Evolutionary conservation across 2,797 vertebrate species (phyloP).

Genomic region (Peromyscus nudipes): DNA sequence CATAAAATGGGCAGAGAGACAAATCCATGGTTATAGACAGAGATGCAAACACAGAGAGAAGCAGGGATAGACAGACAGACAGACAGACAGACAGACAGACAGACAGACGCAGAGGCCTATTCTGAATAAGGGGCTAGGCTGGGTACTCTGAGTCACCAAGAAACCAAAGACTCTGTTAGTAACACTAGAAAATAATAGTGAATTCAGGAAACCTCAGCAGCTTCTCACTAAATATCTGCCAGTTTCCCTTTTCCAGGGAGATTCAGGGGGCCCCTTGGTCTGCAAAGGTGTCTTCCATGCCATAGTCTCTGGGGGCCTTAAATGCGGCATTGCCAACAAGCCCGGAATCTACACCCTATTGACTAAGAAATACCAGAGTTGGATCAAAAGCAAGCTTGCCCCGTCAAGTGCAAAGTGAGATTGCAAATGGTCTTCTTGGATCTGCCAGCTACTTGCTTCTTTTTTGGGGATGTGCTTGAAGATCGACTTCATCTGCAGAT

Average conservation of each 20-base stretch:
- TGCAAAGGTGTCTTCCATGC: slow-evolving; percentile 50
- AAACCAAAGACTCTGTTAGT: not conserved
- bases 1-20: not conserved
- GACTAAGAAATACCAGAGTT: slow-evolving; percentile 38
- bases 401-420: not conserved
- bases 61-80: not conserved
- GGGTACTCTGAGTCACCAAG: not conserved
- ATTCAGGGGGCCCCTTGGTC: slow-evolving; percentile 75
- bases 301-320: slow-evolving; percentile 52
- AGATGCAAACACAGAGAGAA: not conserved
- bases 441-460: not conserved
- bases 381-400: slow-evolving; percentile 66
- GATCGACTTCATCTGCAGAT: not conserved
- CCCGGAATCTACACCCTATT: slow-evolving; percentile 54
- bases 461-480: not conserved
- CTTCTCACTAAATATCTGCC: not conserved
- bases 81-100: not conserved
- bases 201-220: not conserved
- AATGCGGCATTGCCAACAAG: slow-evolving; percentile 42
- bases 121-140: not conserved
- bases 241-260: slow-evolving; percentile 14
- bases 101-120: not conserved
- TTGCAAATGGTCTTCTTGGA: not conserved
- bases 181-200: not conserved
- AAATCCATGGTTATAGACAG: not conserved